These are phyloP conservation scores for Orgyia antiqua DNA, from an alignment of 2,888 invertebrate genomes.

Conservation along the genomic window DNA sequence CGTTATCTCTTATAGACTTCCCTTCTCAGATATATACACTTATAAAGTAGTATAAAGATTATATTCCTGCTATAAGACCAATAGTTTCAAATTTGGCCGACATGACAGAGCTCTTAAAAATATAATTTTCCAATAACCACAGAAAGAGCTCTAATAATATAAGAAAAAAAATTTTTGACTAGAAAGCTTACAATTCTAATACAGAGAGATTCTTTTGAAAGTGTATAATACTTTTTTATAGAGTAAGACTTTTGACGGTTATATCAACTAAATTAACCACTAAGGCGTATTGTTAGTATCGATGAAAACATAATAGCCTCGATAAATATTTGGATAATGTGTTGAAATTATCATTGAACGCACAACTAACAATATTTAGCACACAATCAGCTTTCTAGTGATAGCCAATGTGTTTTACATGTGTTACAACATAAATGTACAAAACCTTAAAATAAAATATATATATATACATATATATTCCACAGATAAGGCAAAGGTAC, in stretches of 20 bases:
- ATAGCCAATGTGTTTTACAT: too few relatives aligned
- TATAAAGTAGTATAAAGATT: too few relatives aligned
- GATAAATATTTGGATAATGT: conserved; percentile 48
- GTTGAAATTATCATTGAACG: conserved; percentile 27
- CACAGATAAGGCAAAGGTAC: too few relatives aligned
- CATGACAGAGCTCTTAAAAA: conserved; percentile 15
- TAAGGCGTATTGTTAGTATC: conserved; percentile 46
- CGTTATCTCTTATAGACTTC: too few relatives aligned
- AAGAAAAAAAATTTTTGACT: conserved; percentile 71
- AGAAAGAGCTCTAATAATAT: conserved; percentile 31
- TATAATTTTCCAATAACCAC: conserved; percentile 23
- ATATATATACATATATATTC: too few relatives aligned
- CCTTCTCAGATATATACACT: too few relatives aligned
- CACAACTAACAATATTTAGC: too few relatives aligned
- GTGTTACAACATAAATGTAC: too few relatives aligned
- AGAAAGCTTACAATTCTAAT: conserved; percentile 71
- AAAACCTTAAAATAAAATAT: too few relatives aligned
- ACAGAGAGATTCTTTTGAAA: conserved; percentile 74
- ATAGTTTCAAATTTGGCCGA: too few relatives aligned
- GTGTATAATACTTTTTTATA: conserved; percentile 65
- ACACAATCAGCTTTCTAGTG: too few relatives aligned
- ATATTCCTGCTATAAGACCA: too few relatives aligned
- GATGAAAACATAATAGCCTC: conserved; percentile 60
- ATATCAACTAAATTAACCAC: conserved; percentile 53
- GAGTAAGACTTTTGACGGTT: conserved; percentile 42